Conservation (phyloP, 2,888 invertebrate genomes). For the Apamea monoglypha region DNA sequence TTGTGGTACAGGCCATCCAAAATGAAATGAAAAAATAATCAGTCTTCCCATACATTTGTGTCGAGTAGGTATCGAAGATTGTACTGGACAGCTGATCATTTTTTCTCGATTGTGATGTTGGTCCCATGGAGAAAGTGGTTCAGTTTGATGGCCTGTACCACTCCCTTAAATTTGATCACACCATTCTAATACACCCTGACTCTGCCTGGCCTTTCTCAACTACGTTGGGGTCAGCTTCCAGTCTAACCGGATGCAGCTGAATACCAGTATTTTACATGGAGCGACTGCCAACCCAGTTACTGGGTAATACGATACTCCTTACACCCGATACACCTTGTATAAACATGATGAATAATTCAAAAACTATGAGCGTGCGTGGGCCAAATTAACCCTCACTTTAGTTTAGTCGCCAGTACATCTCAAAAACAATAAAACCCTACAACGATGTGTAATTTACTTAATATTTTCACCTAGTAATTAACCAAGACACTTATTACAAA, state of each 20-base stretch:
- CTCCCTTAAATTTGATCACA: background rate
- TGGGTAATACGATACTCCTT: too few relatives aligned
- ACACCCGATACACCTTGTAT: background rate
- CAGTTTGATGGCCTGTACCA: background rate
- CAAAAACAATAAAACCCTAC: background rate
- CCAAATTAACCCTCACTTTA: background rate
- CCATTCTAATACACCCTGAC: background rate
- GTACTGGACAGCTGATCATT: background rate
- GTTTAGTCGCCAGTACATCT: slow-evolving; percentile 34
- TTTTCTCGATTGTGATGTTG: background rate
- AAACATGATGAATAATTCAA: background rate
- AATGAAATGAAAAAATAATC: background rate
- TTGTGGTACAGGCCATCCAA: background rate
- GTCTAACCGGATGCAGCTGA: too few relatives aligned
- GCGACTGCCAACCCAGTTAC: too few relatives aligned
- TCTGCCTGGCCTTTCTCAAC: too few relatives aligned
- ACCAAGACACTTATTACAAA: slow-evolving; percentile 10
- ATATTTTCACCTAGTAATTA: background rate
- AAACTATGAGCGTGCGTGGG: background rate
- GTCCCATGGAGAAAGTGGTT: background rate
- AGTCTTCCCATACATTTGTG: too few relatives aligned
- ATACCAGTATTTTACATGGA: too few relatives aligned
- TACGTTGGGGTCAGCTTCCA: too few relatives aligned
- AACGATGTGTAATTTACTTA: background rate
- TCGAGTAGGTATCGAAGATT: too few relatives aligned